A percentile compares a stretch with the other conserved stretches of the same genome.
Evolutionary conservation across 1,140 invertebrate species (phyloP).

Genomic region (Metopolophium dirhodum): DNA sequence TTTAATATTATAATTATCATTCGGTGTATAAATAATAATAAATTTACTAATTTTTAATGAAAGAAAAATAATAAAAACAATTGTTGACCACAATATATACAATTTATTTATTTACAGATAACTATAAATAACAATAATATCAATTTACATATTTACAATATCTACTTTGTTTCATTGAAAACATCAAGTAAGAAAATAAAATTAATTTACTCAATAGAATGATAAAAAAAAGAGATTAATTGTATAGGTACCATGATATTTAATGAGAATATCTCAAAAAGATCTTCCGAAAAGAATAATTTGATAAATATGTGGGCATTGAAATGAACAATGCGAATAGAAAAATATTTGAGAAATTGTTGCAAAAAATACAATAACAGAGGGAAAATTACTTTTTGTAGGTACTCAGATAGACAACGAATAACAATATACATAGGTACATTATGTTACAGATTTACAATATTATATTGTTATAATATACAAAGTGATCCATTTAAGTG

Average conservation of each 20-base stretch:
- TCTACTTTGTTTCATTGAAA: not conserved
- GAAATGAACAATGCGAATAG: not conserved
- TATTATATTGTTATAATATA: not conserved
- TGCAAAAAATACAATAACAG: constrained; percentile 13
- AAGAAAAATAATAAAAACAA: too few relatives aligned
- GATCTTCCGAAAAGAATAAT: not conserved
- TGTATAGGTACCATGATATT: not conserved
- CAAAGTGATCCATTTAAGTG: not conserved
- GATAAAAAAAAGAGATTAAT: not conserved
- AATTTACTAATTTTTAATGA: too few relatives aligned
- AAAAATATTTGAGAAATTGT: not conserved
- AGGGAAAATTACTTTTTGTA: constrained; percentile 12
- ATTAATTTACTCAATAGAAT: not conserved
- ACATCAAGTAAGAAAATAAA: not conserved
- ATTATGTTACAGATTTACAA: not conserved
- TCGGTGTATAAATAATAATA: too few relatives aligned
- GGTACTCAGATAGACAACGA: not conserved
- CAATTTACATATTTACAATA: not conserved
- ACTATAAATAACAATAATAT: too few relatives aligned
- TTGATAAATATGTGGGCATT: not conserved
- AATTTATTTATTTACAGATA: too few relatives aligned
- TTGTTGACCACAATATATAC: not conserved
- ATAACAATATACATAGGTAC: not conserved
- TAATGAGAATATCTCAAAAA: not conserved
- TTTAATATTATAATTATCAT: too few relatives aligned